These are phyloP conservation scores for Cartodere bifasciata DNA, from an alignment of 2,888 invertebrate genomes.

Conservation along the genomic window DNA sequence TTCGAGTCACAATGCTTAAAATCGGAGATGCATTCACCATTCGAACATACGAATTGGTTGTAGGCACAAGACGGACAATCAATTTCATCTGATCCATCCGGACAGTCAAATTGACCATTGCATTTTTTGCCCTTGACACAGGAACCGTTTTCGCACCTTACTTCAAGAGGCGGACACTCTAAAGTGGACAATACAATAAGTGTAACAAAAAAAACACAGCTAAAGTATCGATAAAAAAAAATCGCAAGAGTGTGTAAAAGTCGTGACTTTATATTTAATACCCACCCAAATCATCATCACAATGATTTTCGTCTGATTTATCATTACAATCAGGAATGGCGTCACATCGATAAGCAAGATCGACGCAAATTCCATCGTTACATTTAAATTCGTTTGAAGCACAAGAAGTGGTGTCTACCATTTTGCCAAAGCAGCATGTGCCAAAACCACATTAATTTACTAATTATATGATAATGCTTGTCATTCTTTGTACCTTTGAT, in stretches of 20 bases:
- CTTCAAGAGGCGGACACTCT: slow-evolving; percentile 38
- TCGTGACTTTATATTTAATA: slow-evolving; percentile 14
- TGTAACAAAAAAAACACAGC: neutral
- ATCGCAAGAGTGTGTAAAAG: slow-evolving; percentile 1
- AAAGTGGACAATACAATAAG: neutral
- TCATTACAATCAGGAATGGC: slow-evolving; percentile 40
- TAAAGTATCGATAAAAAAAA: neutral
- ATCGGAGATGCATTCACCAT: slow-evolving; percentile 46
- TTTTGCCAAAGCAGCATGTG: slow-evolving; percentile 12
- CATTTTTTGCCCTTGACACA: slow-evolving; percentile 32
- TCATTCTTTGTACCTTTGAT: no score
- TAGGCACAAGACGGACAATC: slow-evolving; percentile 40
- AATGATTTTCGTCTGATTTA: slow-evolving; percentile 39
- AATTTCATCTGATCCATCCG: slow-evolving; percentile 61
- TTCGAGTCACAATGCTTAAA: slow-evolving; percentile 47
- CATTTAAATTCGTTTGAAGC: slow-evolving; percentile 46
- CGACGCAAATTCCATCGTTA: slow-evolving; percentile 47
- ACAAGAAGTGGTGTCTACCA: slow-evolving; percentile 37
- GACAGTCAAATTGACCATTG: slow-evolving; percentile 58
- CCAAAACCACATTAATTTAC: no score
- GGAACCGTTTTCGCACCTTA: slow-evolving; percentile 39
- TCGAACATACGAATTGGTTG: slow-evolving; percentile 39
- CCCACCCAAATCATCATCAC: slow-evolving; percentile 29
- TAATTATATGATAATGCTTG: no score
- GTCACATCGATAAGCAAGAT: slow-evolving; percentile 38